Evolutionary conservation across 2,797 vertebrate species (phyloP), one percentile per base, ranked within the genome.

Genomic region (Yasuhikotakia modesta): DNA sequence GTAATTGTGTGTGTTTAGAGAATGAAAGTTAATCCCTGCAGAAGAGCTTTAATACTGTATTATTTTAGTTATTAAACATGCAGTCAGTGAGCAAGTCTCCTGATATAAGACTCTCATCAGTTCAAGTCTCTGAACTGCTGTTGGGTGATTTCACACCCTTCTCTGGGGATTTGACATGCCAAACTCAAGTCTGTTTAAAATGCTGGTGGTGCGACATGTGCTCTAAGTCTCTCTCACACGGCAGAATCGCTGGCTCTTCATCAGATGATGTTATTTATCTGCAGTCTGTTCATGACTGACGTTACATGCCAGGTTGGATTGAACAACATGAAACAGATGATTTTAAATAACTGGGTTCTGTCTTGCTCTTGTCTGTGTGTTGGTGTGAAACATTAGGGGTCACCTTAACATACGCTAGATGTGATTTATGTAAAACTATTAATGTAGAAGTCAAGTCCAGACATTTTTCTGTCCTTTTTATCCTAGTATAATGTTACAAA

Each of bases 1-100:
- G n/a, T 90, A 89, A 90, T 91, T 89, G 85, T 85, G 75, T 86
- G 83, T 84, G 86, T 89, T 88, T 86, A 81, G 80, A 76, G 80
- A 87, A 82, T 70, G 60, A 72, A 80, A 52, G 11, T 79, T 85
- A 84, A 88, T 88, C 84, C 85, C 81, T 69, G 83, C 74, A 0
- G n/a, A 72, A 74, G 81, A 67, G 77, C 82, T 73, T 82, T 77
- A 32, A 43, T 85, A 82, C 69, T 58, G 73, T 78, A 82, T 68
- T 30, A n/a, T 71, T 82, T 16, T 53, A 64, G 69, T 76, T 69
- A 84, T 81, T 78, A 77, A 60, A 78, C 35, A 72, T 77, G 77
- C 48, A 48, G 58, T 46, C 75, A 60, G 61, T 43, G 13, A 85
- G 78, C 63, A 43, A 67, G 52, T 72, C 65, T 27, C 8, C 71